phyloP scores from a whole-genome alignment of 2,797 vertebrate genomes.

The Acipenser ruthenus region DNA sequence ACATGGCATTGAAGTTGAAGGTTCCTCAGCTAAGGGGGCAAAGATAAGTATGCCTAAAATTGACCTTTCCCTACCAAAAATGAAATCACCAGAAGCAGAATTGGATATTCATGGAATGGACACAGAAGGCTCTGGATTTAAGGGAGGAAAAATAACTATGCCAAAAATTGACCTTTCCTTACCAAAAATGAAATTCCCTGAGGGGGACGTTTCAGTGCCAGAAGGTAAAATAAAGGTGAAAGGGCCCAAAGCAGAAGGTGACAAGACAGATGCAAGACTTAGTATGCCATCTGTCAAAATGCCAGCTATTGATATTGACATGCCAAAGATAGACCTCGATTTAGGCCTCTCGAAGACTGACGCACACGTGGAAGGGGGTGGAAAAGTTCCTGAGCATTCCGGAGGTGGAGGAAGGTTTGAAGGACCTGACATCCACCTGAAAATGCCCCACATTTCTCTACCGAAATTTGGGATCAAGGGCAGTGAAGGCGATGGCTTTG shows the following conservation, averaged over 20 bases:
- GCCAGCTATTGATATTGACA: constrained; percentile 29
- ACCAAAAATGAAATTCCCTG: constrained; percentile 23
- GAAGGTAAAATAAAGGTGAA: constrained; percentile 23
- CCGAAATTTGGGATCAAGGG: constrained; percentile 19
- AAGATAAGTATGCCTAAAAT: constrained; percentile 36
- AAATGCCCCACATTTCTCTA: constrained; percentile 23
- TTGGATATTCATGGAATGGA: constrained; percentile 17
- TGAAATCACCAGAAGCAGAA: not conserved
- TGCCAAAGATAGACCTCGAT: constrained; percentile 43
- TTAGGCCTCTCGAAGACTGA: constrained; percentile 33
- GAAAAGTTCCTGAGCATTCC: constrained; percentile 19
- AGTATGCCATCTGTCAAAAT: constrained; percentile 14
- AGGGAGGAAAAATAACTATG: not conserved
- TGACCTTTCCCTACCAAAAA: constrained; percentile 15
- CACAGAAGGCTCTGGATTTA: constrained; percentile 9
- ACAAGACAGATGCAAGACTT: constrained; percentile 14
- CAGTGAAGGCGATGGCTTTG: constrained; percentile 12
- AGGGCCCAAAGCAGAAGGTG: constrained; percentile 15
- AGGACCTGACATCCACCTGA: constrained; percentile 21
- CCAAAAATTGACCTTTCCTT: constrained; percentile 31
- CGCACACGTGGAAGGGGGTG: constrained; percentile 27
- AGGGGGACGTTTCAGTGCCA: not conserved
- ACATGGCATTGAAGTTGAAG: constrained; percentile 5
- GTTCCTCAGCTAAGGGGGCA: constrained; percentile 24
- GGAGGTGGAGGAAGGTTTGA: constrained; percentile 21